Evolutionary conservation across 2,888 invertebrate genomes (phyloP).

Genomic region (Halictus quadricinctus): DNA sequence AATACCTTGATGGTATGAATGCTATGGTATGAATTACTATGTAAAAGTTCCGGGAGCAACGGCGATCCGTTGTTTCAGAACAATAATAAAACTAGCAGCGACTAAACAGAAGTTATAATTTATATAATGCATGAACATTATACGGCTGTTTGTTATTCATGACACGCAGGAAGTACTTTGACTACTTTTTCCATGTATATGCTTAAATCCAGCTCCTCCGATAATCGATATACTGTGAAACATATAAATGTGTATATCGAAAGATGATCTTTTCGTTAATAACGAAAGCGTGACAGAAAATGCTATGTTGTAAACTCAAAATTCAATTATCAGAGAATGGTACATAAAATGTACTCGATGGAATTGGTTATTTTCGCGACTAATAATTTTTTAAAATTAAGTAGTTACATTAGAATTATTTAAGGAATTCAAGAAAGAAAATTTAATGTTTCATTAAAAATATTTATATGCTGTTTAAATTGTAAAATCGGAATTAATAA

Average conservation of each 20-base stretch:
- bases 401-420: not conserved
- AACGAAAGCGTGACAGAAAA: not conserved
- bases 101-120: not conserved
- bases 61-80: not conserved
- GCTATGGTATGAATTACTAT: not conserved
- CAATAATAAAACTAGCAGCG: not conserved
- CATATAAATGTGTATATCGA: not conserved
- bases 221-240: constrained; percentile 1
- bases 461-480: not conserved
- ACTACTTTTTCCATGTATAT: constrained; percentile 17
- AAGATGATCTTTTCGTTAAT: not conserved
- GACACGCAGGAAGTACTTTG: not conserved
- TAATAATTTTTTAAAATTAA: not conserved
- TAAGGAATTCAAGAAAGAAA: not conserved
- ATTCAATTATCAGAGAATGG: not conserved
- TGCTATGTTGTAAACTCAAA: not conserved
- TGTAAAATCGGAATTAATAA: not conserved
- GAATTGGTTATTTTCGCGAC: not conserved
- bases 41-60: not conserved
- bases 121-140: not conserved
- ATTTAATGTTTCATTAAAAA: not conserved
- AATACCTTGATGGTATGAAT: not conserved
- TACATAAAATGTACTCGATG: not conserved
- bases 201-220: not conserved
- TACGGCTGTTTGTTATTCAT: constrained; percentile 9